These are phyloP conservation scores for Alloscopus bannaensis DNA, from an alignment of 2,888 invertebrate genomes.

Conservation along the genomic window DNA sequence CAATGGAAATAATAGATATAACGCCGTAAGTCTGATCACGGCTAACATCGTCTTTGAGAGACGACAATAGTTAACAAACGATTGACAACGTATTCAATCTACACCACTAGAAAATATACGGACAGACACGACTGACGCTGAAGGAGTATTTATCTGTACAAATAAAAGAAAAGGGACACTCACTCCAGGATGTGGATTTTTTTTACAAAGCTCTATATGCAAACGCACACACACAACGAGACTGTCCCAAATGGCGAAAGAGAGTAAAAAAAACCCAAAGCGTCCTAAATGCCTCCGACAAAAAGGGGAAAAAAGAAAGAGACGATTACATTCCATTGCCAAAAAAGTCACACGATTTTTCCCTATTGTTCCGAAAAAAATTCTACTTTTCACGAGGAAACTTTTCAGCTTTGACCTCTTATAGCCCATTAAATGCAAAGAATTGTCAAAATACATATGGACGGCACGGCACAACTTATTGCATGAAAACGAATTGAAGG, in stretches of 20 bases:
- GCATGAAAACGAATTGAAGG: slow-evolving; percentile 36
- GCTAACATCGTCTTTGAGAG: too few relatives aligned
- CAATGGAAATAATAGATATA: too few relatives aligned
- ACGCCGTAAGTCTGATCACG: too few relatives aligned
- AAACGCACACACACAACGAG: slow-evolving; percentile 20
- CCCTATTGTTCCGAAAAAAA: slow-evolving; percentile 21
- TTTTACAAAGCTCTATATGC: too few relatives aligned
- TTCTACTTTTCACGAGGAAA: slow-evolving; percentile 52
- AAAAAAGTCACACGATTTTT: slow-evolving; percentile 48
- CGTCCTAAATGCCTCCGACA: slow-evolving; percentile 15
- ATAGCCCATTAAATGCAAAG: slow-evolving; percentile 62
- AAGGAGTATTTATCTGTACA: too few relatives aligned
- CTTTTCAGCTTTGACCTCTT: slow-evolving; percentile 68
- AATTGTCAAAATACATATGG: slow-evolving; percentile 62
- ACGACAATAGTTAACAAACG: too few relatives aligned
- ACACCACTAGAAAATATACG: too few relatives aligned
- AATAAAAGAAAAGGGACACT: too few relatives aligned
- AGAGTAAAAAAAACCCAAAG: slow-evolving; percentile 23
- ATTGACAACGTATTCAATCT: too few relatives aligned
- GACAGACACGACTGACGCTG: too few relatives aligned
- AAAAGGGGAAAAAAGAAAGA: slow-evolving; percentile 25
- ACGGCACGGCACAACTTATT: slow-evolving; percentile 50
- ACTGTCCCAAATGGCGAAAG: slow-evolving; percentile 30
- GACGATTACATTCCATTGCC: slow-evolving; percentile 50
- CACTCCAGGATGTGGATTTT: too few relatives aligned